Evolutionary conservation across 2,888 invertebrate genomes (phyloP).

Genomic region (Selenia dentaria): DNA sequence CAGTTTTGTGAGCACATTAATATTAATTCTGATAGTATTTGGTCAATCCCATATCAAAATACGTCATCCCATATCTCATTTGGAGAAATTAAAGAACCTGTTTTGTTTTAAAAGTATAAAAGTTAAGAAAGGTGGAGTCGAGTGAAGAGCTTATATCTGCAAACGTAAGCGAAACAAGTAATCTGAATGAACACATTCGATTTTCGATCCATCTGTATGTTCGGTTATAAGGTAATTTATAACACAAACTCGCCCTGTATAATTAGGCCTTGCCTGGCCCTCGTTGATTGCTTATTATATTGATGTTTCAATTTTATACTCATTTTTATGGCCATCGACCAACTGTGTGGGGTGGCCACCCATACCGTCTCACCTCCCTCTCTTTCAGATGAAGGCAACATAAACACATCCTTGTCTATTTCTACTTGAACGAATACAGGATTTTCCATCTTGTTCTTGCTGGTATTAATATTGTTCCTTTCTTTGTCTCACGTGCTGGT

Average conservation of each 20-base stretch:
- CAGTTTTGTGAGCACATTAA: no score
- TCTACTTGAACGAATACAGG: constrained; percentile 53
- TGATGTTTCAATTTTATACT: constrained; percentile 85
- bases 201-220: constrained; percentile 73
- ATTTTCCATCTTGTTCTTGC: constrained; percentile 55
- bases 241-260: constrained; percentile 74
- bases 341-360: constrained; percentile 85
- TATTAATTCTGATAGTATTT: no score
- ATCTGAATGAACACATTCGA: constrained; percentile 25
- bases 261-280: constrained; percentile 72
- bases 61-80: no score
- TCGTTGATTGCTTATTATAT: constrained; percentile 84
- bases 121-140: no score
- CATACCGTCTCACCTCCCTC: constrained; percentile 59
- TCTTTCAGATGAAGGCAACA: constrained; percentile 41
- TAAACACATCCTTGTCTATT: constrained; percentile 64
- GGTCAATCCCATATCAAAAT: no score
- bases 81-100: no score
- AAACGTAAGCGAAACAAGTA: no score
- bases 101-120: no score
- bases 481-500: constrained; percentile 45
- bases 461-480: constrained; percentile 18
- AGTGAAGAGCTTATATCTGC: no score
- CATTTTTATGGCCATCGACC: constrained; percentile 85
- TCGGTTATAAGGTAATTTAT: constrained; percentile 74